Conservation (phyloP, 2,113 vertebrate species). For the Indicator indicator region DNA sequence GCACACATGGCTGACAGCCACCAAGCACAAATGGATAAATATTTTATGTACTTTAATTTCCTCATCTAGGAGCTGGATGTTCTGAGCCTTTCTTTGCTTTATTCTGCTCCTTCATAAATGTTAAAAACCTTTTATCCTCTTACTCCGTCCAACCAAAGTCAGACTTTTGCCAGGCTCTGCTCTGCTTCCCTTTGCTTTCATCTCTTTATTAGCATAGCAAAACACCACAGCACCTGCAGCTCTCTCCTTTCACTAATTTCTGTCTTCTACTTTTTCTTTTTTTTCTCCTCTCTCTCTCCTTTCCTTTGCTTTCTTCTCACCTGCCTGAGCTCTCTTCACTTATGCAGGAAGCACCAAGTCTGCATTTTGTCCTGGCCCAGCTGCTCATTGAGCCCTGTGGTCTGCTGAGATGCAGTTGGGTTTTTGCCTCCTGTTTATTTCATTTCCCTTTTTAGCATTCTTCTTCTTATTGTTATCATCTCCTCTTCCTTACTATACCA, state of each 20-base stretch:
- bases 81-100: constrained; percentile 55
- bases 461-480: background rate
- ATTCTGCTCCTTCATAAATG: constrained; percentile 66
- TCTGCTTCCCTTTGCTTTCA: constrained; percentile 33
- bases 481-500: background rate
- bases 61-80: constrained; percentile 61
- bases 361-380: background rate
- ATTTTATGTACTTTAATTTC: constrained; percentile 78
- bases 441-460: background rate
- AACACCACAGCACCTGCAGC: constrained; percentile 44
- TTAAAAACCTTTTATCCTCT: constrained; percentile 41
- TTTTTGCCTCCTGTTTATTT: background rate
- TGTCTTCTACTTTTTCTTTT: background rate
- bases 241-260: constrained; percentile 40
- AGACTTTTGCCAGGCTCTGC: constrained; percentile 5
- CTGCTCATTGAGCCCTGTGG: background rate
- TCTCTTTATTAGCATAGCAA: constrained; percentile 55
- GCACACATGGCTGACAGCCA: constrained; percentile 28
- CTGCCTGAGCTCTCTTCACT: background rate
- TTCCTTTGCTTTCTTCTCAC: background rate
- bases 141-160: constrained; percentile 29
- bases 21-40: constrained; percentile 65
- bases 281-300: background rate
- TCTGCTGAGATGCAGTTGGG: background rate
- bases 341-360: background rate